Base-by-base conservation (phyloP, 2,113 vertebrate species). In the Carassius carassius region DNA sequence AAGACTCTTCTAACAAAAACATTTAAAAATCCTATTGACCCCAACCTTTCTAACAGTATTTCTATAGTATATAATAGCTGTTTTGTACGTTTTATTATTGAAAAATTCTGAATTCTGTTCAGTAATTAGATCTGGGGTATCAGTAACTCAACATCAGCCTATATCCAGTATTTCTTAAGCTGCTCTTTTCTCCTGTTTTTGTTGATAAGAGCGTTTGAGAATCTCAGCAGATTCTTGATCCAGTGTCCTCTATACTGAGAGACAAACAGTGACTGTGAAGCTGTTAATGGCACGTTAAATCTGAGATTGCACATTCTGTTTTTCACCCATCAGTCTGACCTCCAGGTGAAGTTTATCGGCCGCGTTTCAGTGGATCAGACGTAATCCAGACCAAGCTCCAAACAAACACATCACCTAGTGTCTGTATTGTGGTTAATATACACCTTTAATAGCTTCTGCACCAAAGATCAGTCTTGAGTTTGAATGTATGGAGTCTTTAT, bases 351-450 rank as follows among this genome's bases (percentile, higher is more conserved):
- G 75, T 65, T 79, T 70, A 78, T 84, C n/a, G 1, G 74, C 41
- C 8, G 13, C 4, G 10, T 62, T 76, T 65, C 72, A 76, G 41
- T 54, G n/a, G 37, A 44, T 65, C 35, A 78, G 47, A 81, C 32
- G 73, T 86, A 76, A 86, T 81, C 72, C 73, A 79, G 58, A 9
- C 16, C 32, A 10, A 73, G 32, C 63, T 63, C 65, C 44, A 62
- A 58, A 81, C 78, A 76, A 69, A 51, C 54, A 41, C 23, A 32
- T 54, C n/a, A 47, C 35, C 37, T 41, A 7, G 23, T 3, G 13
- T 73, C 37, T 79, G 37, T 56, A 16, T n/a, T 51, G 56, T 25
- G 47, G 70, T 72, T 85, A 85, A 72, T 85, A n/a, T 23, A 51
- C 73, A 84, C 58, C 41, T 63, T 65, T 32, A 35, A 77, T 21